Percentiles rank a stretch among this genome's conserved stretches.
Conservation (phyloP, 2,113 vertebrate species). For the Muntiacus reevesi region DNA sequence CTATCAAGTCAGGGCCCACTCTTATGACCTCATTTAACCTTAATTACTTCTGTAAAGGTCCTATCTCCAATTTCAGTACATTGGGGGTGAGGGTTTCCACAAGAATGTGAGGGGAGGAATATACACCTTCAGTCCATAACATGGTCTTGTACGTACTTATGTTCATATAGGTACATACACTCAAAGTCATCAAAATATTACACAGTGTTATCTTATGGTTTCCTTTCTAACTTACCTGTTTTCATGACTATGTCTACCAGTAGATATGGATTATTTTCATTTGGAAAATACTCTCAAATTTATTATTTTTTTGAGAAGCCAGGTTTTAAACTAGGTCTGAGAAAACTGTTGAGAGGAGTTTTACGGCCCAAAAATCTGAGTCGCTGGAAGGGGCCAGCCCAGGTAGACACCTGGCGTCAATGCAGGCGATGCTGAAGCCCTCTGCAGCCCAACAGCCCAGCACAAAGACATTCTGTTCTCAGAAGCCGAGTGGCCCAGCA, state of each 20-base stretch:
- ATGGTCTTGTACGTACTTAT: not conserved
- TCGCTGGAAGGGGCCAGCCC: not conserved
- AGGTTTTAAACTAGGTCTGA: not conserved
- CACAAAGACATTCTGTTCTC: not conserved
- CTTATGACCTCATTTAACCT: not conserved
- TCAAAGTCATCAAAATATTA: not conserved
- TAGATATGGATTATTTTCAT: not conserved
- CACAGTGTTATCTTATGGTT: not conserved
- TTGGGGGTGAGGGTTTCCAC: not conserved
- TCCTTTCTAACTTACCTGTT: not conserved
- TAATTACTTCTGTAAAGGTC: not conserved
- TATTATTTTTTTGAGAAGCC: not conserved
- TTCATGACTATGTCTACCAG: not conserved
- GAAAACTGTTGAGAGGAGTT: not conserved
- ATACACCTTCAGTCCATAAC: not conserved
- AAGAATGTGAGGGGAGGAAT: too few relatives aligned
- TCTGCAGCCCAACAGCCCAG: too few relatives aligned
- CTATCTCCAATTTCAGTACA: not conserved
- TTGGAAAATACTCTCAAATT: not conserved
- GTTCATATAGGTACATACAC: not conserved
- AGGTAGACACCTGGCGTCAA: too few relatives aligned
- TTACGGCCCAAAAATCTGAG: not conserved
- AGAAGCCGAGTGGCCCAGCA: not conserved
- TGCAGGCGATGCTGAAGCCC: fast-evolving
- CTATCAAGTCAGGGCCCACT: not conserved